These are phyloP conservation scores for Neodiprion lecontei DNA, from an alignment of 1,140 invertebrate species.

Conservation along the genomic window DNA sequence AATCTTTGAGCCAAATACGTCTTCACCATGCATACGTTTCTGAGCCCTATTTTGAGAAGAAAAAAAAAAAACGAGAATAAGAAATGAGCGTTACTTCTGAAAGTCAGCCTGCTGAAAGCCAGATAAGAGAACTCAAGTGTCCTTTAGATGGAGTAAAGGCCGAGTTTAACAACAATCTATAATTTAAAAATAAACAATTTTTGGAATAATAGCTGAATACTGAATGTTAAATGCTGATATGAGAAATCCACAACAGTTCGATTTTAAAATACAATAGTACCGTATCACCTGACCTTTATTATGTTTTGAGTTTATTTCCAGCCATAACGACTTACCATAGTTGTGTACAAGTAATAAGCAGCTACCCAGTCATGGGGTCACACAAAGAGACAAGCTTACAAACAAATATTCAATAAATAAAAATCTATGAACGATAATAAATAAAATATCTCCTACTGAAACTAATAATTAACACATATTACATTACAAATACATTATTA, in stretches of 20 bases:
- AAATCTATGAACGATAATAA: neutral
- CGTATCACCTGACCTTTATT: conserved; percentile 23
- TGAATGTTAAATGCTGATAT: neutral
- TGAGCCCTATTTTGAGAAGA: conserved; percentile 68
- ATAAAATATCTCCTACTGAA: conserved; percentile 14
- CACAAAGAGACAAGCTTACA: conserved; percentile 21
- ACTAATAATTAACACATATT: conserved; percentile 19
- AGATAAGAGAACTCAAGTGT: conserved; percentile 18
- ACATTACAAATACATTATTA: conserved; percentile 8
- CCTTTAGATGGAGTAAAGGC: neutral
- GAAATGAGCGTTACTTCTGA: conserved; percentile 36
- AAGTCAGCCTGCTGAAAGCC: conserved; percentile 10
- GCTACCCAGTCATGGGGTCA: conserved; percentile 12
- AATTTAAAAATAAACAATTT: neutral
- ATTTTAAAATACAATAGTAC: neutral
- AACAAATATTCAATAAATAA: conserved; percentile 28
- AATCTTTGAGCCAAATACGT: conserved; percentile 84
- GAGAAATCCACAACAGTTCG: conserved; percentile 16
- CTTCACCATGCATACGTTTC: conserved; percentile 85
- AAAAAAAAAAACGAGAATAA: conserved; percentile 41
- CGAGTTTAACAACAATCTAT: conserved; percentile 9
- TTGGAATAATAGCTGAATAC: neutral
- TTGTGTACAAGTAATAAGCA: conserved; percentile 12
- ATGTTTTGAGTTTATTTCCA: conserved; percentile 31
- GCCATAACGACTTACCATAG: conserved; percentile 11